These are phyloP conservation scores for Mesorhabditis belari DNA, from an alignment of 2,888 invertebrate species.

Conservation along the genomic window DNA sequence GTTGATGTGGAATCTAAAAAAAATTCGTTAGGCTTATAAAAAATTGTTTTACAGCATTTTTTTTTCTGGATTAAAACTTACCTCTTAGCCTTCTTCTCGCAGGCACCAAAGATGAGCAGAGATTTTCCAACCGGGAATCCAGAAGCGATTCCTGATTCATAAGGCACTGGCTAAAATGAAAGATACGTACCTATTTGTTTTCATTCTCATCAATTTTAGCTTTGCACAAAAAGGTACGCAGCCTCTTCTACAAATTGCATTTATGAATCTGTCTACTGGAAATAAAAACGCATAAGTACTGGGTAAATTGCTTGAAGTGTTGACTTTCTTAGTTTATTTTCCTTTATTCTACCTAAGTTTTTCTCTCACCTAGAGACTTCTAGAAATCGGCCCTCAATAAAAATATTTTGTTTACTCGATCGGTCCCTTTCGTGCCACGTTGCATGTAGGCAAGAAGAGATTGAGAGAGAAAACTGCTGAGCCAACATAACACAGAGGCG, in stretches of 20 bases:
- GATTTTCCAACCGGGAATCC: conserved; percentile 49
- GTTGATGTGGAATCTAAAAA: conserved; percentile 41
- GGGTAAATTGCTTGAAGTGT: too few relatives aligned
- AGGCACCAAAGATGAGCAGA: conserved; percentile 49
- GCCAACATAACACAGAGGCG: too few relatives aligned
- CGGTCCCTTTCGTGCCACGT: not conserved
- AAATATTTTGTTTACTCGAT: not conserved
- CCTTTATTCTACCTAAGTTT: not conserved
- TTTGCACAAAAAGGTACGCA: too few relatives aligned
- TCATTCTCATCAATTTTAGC: not conserved
- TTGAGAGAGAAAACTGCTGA: not conserved
- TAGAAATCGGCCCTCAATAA: too few relatives aligned
- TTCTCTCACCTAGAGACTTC: too few relatives aligned
- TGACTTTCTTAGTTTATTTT: not conserved
- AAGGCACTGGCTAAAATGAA: conserved; percentile 43
- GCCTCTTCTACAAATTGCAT: too few relatives aligned
- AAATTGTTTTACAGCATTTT: not conserved
- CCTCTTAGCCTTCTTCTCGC: conserved; percentile 51
- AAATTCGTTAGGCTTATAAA: not conserved
- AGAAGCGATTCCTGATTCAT: conserved; percentile 47
- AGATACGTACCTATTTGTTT: not conserved
- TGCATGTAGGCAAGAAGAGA: not conserved
- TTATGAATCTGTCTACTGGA: too few relatives aligned
- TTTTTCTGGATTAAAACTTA: not conserved
- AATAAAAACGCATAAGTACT: too few relatives aligned